Base-by-base conservation (phyloP, 2,113 vertebrate genomes). In the Terrapene triunguis region DNA sequence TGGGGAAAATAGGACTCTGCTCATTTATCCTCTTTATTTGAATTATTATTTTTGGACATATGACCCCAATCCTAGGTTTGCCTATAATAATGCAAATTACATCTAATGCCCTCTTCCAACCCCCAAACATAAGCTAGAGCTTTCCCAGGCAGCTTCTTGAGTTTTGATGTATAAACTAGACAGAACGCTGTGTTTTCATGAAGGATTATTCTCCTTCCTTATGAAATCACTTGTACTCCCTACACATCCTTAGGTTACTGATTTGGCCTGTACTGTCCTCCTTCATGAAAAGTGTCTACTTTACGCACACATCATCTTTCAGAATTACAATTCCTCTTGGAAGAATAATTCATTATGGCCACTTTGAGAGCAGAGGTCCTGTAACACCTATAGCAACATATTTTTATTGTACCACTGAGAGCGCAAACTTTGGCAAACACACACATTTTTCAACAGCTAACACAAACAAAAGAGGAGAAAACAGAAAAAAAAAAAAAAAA, bases 31-130 rank as follows among this genome's bases (percentile, higher is more conserved):
- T 90, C 79, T 95, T 96, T 87, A 94, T 96, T 89, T 91, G 89
- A 85, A 88, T 84, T 94, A 19, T 6, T 69, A 19, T 95, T 95
- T 87, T 97, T 96, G 95, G 92, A 87, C 90, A 27, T 82, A 13
- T 95, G 95, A 92, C 76, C 87, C 82, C 44, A 79, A 89, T 91
- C 93, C 80, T 94, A 94, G 91, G 84, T 96, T 98, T 98, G 94
- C 79, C 84, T 84, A 95, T 65, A 86, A 91, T 92, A 93, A 87
- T 79, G 89, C 96, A 97, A 97, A 94, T 95, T 96, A 89, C 96
- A 93, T 89, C 85, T 47, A 47, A 47, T 47, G 24, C 11, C 24
- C 25, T 78, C 91, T 74, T 93, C 88, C 65, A 83, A 9, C 50
- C 84, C 74, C 91, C 81, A 94, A 74, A 59, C 7, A 25, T 76